Evolutionary conservation across 30 jellyfish, hydroid and myxozoan species (phyloP).

Genomic region (Phacellophora camtschatica): DNA sequence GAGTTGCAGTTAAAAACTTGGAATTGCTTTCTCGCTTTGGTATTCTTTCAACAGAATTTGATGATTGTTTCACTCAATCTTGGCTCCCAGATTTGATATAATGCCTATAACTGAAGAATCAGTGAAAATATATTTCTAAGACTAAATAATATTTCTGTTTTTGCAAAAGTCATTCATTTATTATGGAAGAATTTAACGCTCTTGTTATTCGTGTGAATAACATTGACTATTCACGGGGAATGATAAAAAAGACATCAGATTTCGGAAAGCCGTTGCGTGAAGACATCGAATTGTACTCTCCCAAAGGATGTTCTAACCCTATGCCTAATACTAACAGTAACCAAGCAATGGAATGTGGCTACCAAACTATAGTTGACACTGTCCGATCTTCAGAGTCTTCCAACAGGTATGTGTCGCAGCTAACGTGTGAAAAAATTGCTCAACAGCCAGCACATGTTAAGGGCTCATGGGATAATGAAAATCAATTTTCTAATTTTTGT

Average conservation of each 20-base stretch:
- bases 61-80: no score
- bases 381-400: not conserved
- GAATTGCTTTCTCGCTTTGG: no score
- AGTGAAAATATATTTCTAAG: no score
- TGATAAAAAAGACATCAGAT: constrained; percentile 30
- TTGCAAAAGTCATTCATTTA: no score
- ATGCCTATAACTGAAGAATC: no score
- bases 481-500: no score
- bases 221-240: constrained; percentile 45
- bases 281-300: not conserved
- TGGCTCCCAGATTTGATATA: no score
- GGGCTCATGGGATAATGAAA: no score
- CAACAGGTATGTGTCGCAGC: not conserved
- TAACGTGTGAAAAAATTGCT: not conserved
- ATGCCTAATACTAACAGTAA: not conserved
- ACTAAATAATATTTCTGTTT: no score
- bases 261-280: not conserved
- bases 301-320: not conserved
- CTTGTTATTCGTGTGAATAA: constrained; percentile 45
- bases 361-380: not conserved
- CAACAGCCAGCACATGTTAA: no score
- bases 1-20: no score
- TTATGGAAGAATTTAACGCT: constrained; percentile 58
- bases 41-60: no score
- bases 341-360: not conserved